Conservation (phyloP, 2,888 invertebrate genomes). For the Xestobium rufovillosum region DNA sequence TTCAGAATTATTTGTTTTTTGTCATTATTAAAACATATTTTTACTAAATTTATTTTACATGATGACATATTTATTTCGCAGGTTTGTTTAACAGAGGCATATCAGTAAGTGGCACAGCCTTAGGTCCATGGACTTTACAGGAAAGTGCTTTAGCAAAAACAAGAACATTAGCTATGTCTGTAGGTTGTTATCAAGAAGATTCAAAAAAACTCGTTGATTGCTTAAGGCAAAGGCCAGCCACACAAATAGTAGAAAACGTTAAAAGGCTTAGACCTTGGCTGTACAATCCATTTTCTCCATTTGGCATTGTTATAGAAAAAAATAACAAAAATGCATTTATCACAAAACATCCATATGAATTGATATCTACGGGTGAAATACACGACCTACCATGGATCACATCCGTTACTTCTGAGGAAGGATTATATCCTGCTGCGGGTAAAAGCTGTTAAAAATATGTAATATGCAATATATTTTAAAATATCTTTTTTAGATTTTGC, state of each 20-base stretch:
- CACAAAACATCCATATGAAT: slow-evolving; percentile 31
- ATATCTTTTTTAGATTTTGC: no score
- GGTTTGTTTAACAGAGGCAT: slow-evolving; percentile 34
- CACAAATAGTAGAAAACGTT: slow-evolving; percentile 23
- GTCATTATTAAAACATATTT: no score
- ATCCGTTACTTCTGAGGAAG: no score
- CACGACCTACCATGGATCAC: slow-evolving; percentile 34
- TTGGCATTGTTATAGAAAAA: slow-evolving; percentile 31
- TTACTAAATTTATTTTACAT: no score
- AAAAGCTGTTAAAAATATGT: no score
- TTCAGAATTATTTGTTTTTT: no score
- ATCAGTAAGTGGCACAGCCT: slow-evolving; percentile 33
- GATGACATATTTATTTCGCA: slow-evolving; percentile 9
- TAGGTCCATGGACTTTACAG: slow-evolving; percentile 29
- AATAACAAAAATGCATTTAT: slow-evolving; percentile 26
- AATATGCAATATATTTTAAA: no score
- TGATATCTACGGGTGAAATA: slow-evolving; percentile 31
- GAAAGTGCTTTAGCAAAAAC: slow-evolving; percentile 28
- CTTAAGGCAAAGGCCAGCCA: slow-evolving; percentile 28
- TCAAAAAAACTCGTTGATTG: slow-evolving; percentile 30
- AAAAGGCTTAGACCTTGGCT: slow-evolving; percentile 13
- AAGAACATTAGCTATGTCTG: slow-evolving; percentile 23
- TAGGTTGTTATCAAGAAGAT: slow-evolving; percentile 30
- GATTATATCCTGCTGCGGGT: slow-evolving; percentile 33
- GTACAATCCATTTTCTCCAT: slow-evolving; percentile 25